Conservation (phyloP, 2,113 vertebrate species). For the Cinclus mexicanus region DNA sequence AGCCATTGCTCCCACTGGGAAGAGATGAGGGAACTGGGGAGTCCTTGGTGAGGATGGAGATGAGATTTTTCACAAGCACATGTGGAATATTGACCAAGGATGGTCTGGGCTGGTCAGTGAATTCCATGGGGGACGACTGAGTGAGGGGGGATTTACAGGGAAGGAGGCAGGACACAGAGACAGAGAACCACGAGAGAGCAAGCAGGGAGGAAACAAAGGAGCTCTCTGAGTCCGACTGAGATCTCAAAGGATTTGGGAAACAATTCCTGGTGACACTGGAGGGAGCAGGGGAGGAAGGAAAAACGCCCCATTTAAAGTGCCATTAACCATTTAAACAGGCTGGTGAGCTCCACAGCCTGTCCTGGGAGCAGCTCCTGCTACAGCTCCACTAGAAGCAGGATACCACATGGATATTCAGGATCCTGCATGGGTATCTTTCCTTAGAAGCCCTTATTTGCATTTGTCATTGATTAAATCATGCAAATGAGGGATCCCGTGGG, state of each 20-base stretch:
- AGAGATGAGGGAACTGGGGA: not conserved
- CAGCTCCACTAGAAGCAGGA: not conserved
- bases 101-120: not conserved
- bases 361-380: not conserved
- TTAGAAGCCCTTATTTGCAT: not conserved
- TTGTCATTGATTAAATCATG: not conserved
- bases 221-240: not conserved
- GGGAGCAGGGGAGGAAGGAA: not conserved
- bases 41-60: not conserved
- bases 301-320: fast-evolving
- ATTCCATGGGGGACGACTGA: not conserved
- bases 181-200: not conserved
- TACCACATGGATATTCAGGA: not conserved
- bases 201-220: not conserved
- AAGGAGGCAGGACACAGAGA: not conserved
- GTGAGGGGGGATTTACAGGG: not conserved
- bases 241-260: not conserved
- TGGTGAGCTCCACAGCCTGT: not conserved
- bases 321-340: not conserved
- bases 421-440: not conserved
- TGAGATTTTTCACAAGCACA: fast-evolving
- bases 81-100: not conserved
- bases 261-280: not conserved
- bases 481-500: not conserved
- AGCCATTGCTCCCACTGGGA: not conserved